Base-by-base conservation (phyloP, 2,113 vertebrate genomes). In the Microcebus jonahi region DNA sequence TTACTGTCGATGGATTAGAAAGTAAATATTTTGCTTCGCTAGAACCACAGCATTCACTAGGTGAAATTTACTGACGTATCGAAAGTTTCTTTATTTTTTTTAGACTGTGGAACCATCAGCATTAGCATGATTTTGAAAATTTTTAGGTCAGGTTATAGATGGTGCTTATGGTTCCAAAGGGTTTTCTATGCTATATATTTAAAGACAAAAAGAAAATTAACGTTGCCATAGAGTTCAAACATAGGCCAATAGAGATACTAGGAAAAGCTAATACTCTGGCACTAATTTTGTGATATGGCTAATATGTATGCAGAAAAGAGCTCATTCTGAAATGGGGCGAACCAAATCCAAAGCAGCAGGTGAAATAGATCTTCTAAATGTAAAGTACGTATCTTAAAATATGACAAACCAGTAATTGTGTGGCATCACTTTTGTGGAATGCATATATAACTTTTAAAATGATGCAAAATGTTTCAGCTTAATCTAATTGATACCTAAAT, bases 151-250 rank as follows among this genome's bases (percentile, higher is more conserved):
- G 81, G 70, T 61, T 95, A 82, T 53, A 89, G 96, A 96, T 91
- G 96, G 91, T 97, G 97, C 81, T 97, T 97, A 95, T 91, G 94
- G 86, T 93, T 98, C 94, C 92, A 96, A 90, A 94, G 95, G 45
- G 81, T 96, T 98, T 98, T 97, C 87, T 97, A 73, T 94, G 93
- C 15, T 70, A n/a, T 4, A 71, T 95, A 95, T 96, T 96, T 34
- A 96, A 97, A 98, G 98, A 97, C 88, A 98, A 97, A 97, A 98
- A 71, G 88, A 31, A 83, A 82, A 29, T 80, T 98, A 95, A 91
- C 94, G 90, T 93, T 96, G 89, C 55, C 94, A 76, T 18, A 96
- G 55, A 95, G 36, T 79, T 95, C 93, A 92, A 89, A 25, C 67
- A 14, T 36, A 94, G 36, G 11, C 27, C 57, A 84, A 0, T n/a